phyloP scores from a whole-genome alignment of 2,113 vertebrate genomes.

The Thomomys bottae region DNA sequence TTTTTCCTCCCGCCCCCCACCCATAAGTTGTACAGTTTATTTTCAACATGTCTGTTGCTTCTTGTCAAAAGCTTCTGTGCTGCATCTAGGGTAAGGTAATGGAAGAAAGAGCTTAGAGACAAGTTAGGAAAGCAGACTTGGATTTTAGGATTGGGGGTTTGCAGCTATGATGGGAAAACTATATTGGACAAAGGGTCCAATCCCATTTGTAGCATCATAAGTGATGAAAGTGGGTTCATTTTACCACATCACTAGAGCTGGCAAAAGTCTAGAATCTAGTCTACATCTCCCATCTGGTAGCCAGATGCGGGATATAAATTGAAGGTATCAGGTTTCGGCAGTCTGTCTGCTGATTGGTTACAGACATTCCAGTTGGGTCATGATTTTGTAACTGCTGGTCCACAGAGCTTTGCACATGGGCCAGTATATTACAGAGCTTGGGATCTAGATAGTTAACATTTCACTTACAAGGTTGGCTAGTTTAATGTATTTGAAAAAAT shows the following conservation, averaged over 20 bases:
- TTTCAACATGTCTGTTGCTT: neutral
- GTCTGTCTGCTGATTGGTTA: neutral
- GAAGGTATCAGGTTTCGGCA: neutral
- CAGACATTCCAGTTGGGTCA: neutral
- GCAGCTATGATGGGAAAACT: neutral
- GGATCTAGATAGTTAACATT: neutral
- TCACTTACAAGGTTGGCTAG: neutral
- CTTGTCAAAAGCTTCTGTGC: neutral
- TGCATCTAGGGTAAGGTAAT: neutral
- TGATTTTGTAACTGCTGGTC: neutral
- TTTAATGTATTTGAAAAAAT: neutral
- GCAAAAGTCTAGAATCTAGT: neutral
- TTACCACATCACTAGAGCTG: neutral
- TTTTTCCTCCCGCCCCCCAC: too few relatives aligned
- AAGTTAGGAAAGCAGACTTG: slow-evolving; percentile 1
- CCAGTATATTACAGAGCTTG: neutral
- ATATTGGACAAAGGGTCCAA: neutral
- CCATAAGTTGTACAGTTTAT: too few relatives aligned
- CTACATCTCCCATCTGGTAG: neutral
- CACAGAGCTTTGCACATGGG: neutral
- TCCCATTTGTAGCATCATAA: neutral
- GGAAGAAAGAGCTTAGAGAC: neutral
- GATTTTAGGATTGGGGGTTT: neutral
- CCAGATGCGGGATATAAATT: slow-evolving; percentile 14
- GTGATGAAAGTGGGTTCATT: slow-evolving; percentile 2